phyloP scores from a whole-genome alignment of 64 coral and sea anemone genomes.

The Hydrozoanthus tunicans region DNA sequence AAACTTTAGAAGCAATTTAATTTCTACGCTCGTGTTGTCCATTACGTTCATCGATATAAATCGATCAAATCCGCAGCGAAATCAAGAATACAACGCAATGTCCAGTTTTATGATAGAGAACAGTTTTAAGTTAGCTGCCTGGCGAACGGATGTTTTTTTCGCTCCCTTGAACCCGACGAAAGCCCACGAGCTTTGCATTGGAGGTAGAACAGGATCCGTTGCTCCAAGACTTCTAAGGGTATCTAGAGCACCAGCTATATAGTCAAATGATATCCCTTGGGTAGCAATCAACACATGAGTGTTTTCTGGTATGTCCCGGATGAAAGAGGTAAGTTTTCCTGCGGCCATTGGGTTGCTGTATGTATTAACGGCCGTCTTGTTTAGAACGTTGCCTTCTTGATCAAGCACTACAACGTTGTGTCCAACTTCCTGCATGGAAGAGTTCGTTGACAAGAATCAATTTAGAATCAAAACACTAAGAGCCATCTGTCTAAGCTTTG shows the following conservation, averaged over 20 bases:
- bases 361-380: constrained; percentile 42
- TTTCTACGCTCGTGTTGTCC: too few relatives aligned
- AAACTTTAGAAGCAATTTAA: too few relatives aligned
- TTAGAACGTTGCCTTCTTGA: constrained; percentile 27
- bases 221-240: constrained; percentile 59
- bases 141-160: background rate
- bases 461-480: too few relatives aligned
- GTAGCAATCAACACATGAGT: constrained; percentile 39
- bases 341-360: background rate
- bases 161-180: constrained; percentile 61
- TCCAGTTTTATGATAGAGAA: constrained; percentile 7
- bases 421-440: constrained; percentile 35
- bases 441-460: background rate
- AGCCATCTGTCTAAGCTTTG: too few relatives aligned
- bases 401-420: constrained; percentile 51
- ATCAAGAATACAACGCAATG: constrained; percentile 14
- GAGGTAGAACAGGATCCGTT: constrained; percentile 16
- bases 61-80: too few relatives aligned
- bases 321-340: constrained; percentile 5
- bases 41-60: too few relatives aligned
- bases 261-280: constrained; percentile 9
- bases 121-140: background rate
- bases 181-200: constrained; percentile 36
- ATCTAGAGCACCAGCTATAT: constrained; percentile 16
- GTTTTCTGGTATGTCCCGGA: constrained; percentile 47